Conservation (phyloP, 2,113 vertebrate species). For the Cranoglanis bouderius region DNA sequence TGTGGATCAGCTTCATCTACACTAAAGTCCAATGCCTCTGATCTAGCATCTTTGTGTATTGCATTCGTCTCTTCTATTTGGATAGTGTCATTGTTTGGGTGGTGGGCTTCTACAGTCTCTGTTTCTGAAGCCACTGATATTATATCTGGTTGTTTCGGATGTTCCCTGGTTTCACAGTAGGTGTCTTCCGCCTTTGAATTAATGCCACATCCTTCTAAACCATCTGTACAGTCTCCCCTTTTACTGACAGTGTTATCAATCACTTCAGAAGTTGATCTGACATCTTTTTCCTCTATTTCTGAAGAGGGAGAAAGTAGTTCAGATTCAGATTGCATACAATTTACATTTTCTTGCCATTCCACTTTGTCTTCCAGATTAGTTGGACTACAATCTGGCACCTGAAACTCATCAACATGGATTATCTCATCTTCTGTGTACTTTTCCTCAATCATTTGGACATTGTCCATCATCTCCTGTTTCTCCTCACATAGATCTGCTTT, state of each 20-base stretch:
- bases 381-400: not conserved
- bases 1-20: conserved; percentile 3
- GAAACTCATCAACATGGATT: conserved; percentile 21
- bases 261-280: not conserved
- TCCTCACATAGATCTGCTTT: conserved; percentile 4
- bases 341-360: not conserved
- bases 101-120: not conserved
- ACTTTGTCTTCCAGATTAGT: not conserved
- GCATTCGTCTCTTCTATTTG: not conserved
- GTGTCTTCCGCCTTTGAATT: conserved; percentile 6
- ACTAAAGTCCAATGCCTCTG: not conserved
- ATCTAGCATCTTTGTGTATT: not conserved
- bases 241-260: not conserved
- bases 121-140: conserved; percentile 12
- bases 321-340: conserved; percentile 16
- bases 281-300: not conserved
- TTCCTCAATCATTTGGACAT: conserved; percentile 24
- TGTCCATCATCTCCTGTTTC: not conserved
- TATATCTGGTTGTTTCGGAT: conserved; percentile 12
- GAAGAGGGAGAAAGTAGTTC: conserved; percentile 1
- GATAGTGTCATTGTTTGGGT: not conserved
- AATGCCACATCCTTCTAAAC: not conserved
- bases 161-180: not conserved
- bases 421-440: not conserved
- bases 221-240: not conserved